A percentile compares a stretch with the other conserved stretches of the same genome.
These are phyloP conservation scores for Gasterosteus nipponicus DNA, from an alignment of 2,113 vertebrate genomes.

Conservation along the genomic window DNA sequence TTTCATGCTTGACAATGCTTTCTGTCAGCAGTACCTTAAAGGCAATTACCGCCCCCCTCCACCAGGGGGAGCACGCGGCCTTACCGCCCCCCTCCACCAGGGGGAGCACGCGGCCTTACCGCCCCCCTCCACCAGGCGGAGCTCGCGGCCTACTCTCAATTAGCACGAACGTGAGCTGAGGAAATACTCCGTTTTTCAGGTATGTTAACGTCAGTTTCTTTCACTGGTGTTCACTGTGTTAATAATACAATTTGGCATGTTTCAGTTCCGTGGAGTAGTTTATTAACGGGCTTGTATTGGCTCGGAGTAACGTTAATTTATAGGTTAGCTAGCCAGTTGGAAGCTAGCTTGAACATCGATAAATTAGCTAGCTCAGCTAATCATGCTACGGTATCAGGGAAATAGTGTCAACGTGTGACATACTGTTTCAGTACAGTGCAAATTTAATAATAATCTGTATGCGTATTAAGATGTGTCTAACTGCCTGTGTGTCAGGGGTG, in stretches of 20 bases:
- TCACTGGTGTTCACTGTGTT: background rate
- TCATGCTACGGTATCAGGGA: background rate
- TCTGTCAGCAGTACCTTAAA: background rate
- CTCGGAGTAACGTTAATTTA: background rate
- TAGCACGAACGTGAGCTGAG: no score
- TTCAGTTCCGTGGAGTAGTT: background rate
- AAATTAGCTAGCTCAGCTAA: no score
- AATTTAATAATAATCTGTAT: background rate
- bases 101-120: no score
- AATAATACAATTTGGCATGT: background rate
- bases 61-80: no score
- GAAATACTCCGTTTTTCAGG: background rate
- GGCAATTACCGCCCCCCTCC: no score
- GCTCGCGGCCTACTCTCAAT: background rate
- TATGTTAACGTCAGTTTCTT: background rate
- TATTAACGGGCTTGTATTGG: background rate
- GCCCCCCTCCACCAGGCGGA: background rate
- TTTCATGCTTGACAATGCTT: background rate
- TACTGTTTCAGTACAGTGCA: background rate
- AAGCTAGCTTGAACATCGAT: no score
- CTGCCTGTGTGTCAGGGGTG: background rate
- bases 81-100: no score
- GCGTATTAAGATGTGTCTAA: background rate
- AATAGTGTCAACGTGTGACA: background rate
- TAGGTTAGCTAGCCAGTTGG: background rate